Evolutionary conservation across 1,140 invertebrate genomes (phyloP).

Genomic region (Paracyclopina nana): DNA sequence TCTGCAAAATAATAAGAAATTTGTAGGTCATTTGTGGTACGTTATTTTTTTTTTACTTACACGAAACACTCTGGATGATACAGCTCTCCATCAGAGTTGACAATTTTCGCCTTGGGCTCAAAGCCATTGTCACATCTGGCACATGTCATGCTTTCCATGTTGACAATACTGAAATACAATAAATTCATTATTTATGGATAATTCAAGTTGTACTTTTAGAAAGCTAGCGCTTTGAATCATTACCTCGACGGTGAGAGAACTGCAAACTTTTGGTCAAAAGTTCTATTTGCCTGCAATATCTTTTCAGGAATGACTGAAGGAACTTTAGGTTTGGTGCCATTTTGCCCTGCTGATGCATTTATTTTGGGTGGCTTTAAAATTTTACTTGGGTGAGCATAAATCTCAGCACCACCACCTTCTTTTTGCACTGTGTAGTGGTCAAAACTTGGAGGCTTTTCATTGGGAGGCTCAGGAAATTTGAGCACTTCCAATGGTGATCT

Average conservation of each 20-base stretch:
- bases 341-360: no score
- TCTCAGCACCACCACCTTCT: no score
- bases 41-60: slow-evolving; percentile 39
- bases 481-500: no score
- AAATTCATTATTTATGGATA: background rate
- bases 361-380: no score
- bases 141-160: slow-evolving; percentile 48
- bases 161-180: background rate
- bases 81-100: slow-evolving; percentile 91
- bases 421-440: no score
- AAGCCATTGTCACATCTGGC: slow-evolving; percentile 83
- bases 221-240: background rate
- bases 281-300: background rate
- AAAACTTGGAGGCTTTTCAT: no score
- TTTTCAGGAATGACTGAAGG: background rate
- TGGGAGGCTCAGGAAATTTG: no score
- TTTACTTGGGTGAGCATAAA: no score
- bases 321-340: background rate
- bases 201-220: background rate
- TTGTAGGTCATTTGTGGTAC: background rate
- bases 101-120: slow-evolving; percentile 87
- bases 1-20: slow-evolving; percentile 30
- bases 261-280: background rate
- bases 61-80: slow-evolving; percentile 99
- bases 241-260: background rate